Conservation (phyloP, 2,888 invertebrate genomes). For the Oscheius sp. region DNA sequence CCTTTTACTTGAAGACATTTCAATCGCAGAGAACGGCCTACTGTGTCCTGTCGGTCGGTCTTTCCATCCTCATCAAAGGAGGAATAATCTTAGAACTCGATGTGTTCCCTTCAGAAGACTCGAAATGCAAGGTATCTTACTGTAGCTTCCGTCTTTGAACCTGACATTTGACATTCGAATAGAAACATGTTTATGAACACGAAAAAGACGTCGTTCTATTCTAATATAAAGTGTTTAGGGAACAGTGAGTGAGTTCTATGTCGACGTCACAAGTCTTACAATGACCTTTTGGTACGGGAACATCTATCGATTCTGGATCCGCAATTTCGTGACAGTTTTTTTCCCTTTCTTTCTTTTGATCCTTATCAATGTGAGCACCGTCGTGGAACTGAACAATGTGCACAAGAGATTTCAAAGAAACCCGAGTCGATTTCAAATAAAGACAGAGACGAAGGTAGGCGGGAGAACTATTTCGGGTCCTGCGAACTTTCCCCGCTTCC, state of each 20-base stretch:
- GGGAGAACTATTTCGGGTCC: too few species aligned
- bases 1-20: conserved; percentile 42
- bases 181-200: too few species aligned
- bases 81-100: conserved; percentile 46
- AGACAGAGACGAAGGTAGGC: conserved; percentile 18
- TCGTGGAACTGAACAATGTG: conserved; percentile 37
- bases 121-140: conserved; percentile 33
- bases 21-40: conserved; percentile 38
- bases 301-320: conserved; percentile 46
- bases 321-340: conserved; percentile 46
- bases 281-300: conserved; percentile 42
- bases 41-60: conserved; percentile 37
- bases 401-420: conserved; percentile 20
- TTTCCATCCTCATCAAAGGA: conserved; percentile 44
- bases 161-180: too few species aligned
- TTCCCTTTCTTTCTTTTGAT: conserved; percentile 44
- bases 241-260: conserved; percentile 44
- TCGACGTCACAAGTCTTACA: conserved; percentile 41
- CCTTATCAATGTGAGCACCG: conserved; percentile 42
- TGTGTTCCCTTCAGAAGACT: conserved; percentile 39
- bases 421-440: conserved; percentile 22
- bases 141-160: too few species aligned
- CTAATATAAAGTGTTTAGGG: too few species aligned
- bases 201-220: too few species aligned
- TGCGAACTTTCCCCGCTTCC: too few species aligned